These are phyloP conservation scores for Cerastis leucographa DNA, from an alignment of 2,888 invertebrate species.

Conservation along the genomic window DNA sequence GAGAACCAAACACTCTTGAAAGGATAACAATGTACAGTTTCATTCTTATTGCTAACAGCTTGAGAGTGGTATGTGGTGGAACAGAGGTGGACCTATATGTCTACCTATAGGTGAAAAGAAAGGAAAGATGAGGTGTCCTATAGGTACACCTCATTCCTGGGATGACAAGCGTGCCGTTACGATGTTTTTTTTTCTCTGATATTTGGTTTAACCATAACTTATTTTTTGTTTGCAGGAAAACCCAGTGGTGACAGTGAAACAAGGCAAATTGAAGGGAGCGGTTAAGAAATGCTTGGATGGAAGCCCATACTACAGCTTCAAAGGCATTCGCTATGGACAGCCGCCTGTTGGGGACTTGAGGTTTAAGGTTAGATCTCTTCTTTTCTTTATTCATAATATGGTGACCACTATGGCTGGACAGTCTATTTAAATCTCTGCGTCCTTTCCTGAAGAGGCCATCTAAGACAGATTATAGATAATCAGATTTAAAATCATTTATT, in stretches of 20 bases:
- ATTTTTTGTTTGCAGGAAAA: constrained; percentile 61
- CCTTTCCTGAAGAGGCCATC: neutral
- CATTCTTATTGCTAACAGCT: too few species aligned
- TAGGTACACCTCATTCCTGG: neutral
- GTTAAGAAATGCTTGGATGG: constrained; percentile 73
- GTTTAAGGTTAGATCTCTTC: constrained; percentile 83
- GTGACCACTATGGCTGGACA: neutral
- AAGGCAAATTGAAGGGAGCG: constrained; percentile 78
- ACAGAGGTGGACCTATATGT: neutral
- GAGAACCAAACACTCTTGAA: neutral
- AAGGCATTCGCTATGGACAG: constrained; percentile 88
- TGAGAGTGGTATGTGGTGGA: neutral
- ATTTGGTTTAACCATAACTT: neutral
- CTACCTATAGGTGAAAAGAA: neutral
- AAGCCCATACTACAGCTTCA: constrained; percentile 76
- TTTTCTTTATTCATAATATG: neutral
- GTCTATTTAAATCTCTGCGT: neutral
- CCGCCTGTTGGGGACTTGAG: constrained; percentile 88
- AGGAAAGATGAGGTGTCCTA: too few species aligned
- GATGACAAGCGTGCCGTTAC: neutral
- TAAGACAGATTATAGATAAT: neutral
- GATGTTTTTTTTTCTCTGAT: neutral
- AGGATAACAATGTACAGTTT: neutral
- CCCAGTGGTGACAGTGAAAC: constrained; percentile 73
- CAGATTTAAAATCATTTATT: neutral